Percentiles rank a stretch among this genome's conserved stretches.
Evolutionary conservation across 2,797 vertebrate species (phyloP).

Genomic region (Hafferia zeledoni): DNA sequence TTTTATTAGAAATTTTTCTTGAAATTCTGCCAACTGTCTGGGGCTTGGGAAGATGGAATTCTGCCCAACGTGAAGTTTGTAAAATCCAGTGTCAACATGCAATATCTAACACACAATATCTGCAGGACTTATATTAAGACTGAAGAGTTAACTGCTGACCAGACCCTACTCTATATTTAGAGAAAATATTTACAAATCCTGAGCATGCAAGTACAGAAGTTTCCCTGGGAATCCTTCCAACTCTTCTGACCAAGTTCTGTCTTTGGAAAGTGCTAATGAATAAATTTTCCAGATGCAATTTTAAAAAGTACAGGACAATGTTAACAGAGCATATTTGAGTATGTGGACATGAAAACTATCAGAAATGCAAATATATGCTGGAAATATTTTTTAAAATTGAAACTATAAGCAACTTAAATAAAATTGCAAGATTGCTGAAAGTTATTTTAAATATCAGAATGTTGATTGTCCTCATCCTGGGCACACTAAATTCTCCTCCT

Average conservation of each 20-base stretch:
- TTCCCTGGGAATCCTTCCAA: constrained; percentile 46
- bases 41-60: neutral
- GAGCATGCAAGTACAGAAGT: neutral
- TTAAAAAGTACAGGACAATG: neutral
- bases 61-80: neutral
- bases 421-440: neutral
- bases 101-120: accelerated
- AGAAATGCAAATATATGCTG: neutral
- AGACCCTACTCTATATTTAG: constrained; percentile 11
- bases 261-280: neutral
- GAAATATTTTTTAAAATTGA: neutral
- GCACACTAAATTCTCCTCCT: constrained; percentile 27
- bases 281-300: neutral
- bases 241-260: neutral
- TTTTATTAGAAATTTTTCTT: neutral
- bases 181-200: constrained; percentile 17
- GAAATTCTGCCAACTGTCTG: neutral
- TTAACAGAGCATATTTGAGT: neutral
- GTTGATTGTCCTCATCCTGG: neutral
- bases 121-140: neutral
- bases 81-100: neutral
- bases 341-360: neutral
- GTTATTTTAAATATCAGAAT: neutral
- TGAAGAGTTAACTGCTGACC: neutral
- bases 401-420: neutral